phyloP scores from a whole-genome alignment of 2,797 vertebrate genomes.

The Pseudomugil tenellus region DNA sequence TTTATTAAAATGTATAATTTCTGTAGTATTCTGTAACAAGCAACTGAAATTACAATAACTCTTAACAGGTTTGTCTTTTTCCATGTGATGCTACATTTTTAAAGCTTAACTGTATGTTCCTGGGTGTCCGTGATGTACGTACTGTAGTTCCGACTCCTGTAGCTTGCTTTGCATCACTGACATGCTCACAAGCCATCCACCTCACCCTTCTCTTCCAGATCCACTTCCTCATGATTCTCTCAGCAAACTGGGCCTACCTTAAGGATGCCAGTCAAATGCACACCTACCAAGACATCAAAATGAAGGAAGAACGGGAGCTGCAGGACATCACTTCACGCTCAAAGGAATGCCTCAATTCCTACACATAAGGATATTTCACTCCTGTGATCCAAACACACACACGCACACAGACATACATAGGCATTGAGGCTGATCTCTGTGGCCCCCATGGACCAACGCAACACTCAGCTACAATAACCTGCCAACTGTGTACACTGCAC shows the following conservation, averaged over 20 bases:
- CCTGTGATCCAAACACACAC: conserved; percentile 23
- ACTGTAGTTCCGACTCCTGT: conserved; percentile 87
- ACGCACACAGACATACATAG: conserved; percentile 38
- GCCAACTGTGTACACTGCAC: conserved; percentile 80
- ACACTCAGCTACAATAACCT: conserved; percentile 86
- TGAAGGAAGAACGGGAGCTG: conserved; percentile 99
- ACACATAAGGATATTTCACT: conserved; percentile 87
- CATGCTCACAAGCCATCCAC: conserved; percentile 96
- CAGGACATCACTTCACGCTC: conserved; percentile 98
- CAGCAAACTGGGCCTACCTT: conserved; percentile 99
- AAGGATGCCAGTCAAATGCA: conserved; percentile 99
- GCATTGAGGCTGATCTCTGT: conserved; percentile 60
- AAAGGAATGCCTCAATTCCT: conserved; percentile 99
- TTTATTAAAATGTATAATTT: conserved; percentile 41
- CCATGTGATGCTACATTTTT: conserved; percentile 28
- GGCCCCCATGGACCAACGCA: conserved; percentile 82
- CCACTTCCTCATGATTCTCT: conserved; percentile 99
- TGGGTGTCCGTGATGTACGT: conserved; percentile 56
- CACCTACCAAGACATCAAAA: conserved; percentile 99
- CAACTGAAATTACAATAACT: conserved; percentile 37
- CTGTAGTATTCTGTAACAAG: conserved; percentile 34
- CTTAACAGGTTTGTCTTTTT: conserved; percentile 46
- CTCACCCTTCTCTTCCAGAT: conserved; percentile 99
- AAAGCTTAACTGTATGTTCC: conserved; percentile 58
- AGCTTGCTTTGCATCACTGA: conserved; percentile 93